These are phyloP conservation scores for Andrena marginata DNA, from an alignment of 2,888 invertebrate species.

Conservation along the genomic window DNA sequence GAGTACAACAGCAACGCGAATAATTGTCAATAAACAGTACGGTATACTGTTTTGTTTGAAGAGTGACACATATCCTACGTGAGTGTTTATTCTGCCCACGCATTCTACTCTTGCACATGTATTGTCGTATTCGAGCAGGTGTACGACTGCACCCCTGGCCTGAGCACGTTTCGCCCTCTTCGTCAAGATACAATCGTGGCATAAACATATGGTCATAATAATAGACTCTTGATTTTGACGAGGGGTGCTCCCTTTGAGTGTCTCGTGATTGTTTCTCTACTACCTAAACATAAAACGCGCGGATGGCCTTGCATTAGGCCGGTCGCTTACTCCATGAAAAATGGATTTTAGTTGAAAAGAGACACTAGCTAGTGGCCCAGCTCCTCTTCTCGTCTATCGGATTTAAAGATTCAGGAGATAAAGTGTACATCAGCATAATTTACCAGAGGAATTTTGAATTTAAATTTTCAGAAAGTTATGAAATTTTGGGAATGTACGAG, in stretches of 20 bases:
- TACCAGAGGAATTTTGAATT: no score
- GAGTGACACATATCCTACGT: constrained; percentile 78
- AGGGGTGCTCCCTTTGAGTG: constrained; percentile 76
- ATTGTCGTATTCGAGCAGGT: constrained; percentile 69
- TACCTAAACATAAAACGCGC: constrained; percentile 62
- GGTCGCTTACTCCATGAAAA: constrained; percentile 34
- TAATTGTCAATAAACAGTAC: constrained; percentile 43
- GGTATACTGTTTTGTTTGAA: constrained; percentile 73
- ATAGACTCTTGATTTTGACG: constrained; percentile 84
- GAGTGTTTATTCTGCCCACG: constrained; percentile 75
- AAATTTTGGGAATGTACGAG: no score
- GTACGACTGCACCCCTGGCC: constrained; percentile 63
- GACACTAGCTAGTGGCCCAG: not conserved
- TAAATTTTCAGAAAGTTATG: no score
- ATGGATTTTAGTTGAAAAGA: constrained; percentile 23
- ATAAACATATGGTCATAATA: constrained; percentile 84
- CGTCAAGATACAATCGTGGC: constrained; percentile 82
- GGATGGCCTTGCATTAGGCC: constrained; percentile 37
- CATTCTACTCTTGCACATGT: constrained; percentile 69
- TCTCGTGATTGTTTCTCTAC: constrained; percentile 78
- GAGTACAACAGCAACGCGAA: constrained; percentile 11
- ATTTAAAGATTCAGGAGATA: not conserved
- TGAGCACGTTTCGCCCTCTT: constrained; percentile 59
- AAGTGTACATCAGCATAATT: no score
- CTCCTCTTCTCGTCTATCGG: no score